Conservation (phyloP, 2,888 invertebrate species). For the Oeneis ivallda region DNA sequence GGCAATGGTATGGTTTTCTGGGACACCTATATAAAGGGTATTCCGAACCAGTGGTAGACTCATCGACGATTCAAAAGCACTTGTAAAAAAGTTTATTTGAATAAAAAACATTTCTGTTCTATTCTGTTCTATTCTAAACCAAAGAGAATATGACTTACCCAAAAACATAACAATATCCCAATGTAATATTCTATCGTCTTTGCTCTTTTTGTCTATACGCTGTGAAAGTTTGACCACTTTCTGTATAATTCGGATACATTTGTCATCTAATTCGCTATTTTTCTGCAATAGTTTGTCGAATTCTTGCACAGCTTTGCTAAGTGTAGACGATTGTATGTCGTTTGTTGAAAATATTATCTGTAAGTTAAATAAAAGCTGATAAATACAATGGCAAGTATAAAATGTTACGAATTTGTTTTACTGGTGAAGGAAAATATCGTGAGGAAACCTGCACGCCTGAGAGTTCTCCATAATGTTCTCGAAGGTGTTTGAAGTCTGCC, state of each 20-base stretch:
- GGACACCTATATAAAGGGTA: too few relatives aligned
- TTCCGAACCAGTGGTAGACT: too few relatives aligned
- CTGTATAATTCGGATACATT: slow-evolving; percentile 46
- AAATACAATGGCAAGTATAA: neutral
- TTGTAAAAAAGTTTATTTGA: too few relatives aligned
- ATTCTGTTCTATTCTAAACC: too few relatives aligned
- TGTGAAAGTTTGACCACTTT: slow-evolving; percentile 45
- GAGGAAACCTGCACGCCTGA: too few relatives aligned
- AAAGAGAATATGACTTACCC: slow-evolving; percentile 47
- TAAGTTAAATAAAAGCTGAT: slow-evolving; percentile 37
- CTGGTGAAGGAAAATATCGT: too few relatives aligned
- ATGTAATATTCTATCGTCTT: slow-evolving; percentile 50
- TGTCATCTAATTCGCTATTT: slow-evolving; percentile 25
- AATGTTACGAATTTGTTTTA: too few relatives aligned
- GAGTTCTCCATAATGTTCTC: too few relatives aligned
- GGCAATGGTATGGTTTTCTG: too few relatives aligned
- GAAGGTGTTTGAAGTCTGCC: too few relatives aligned
- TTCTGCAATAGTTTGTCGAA: slow-evolving; percentile 45
- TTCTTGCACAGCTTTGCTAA: slow-evolving; percentile 44
- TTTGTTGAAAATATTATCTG: slow-evolving; percentile 52
- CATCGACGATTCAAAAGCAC: too few relatives aligned
- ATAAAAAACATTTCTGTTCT: too few relatives aligned
- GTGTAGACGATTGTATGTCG: slow-evolving; percentile 45
- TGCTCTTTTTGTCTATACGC: slow-evolving; percentile 39
- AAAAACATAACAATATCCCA: slow-evolving; percentile 54